Base-by-base conservation (phyloP, 2,113 vertebrate species). In the Triplophysa dalaica region DNA sequence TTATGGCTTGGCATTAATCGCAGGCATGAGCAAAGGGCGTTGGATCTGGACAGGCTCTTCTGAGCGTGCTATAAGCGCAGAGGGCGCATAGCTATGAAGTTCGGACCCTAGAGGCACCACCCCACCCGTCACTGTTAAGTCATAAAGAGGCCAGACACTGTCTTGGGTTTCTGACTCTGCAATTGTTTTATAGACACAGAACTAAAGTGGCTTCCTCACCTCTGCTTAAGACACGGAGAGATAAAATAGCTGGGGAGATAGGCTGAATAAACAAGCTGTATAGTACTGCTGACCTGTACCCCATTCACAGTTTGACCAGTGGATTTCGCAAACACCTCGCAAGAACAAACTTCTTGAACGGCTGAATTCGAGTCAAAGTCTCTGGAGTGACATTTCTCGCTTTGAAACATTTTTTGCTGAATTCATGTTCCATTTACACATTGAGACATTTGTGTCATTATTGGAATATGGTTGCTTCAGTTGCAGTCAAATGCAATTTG, bases 141-240 rank as follows among this genome's bases (percentile, higher is more conserved):
- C 85, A 90, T 92, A 92, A 92, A 92, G 76, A 54, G 61, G 80
- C 79, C 66, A 64, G 26, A 12, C 6, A 19, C 63, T 76, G 24
- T 63, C 56, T 60, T 19, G 78, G 83, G 81, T 68, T 80, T 88
- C 87, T 90, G 84, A 89, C 86, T 82, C 78, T 81, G 88, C 87
- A 89, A 90, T 91, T 91, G 89, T 90, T 92, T 93, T 94, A 93
- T 92, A 91, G 87, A 89, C 92, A 91, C 90, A 87, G 89, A 93
- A 89, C 85, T 93, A 91, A 93, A 94, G 91, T 93, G 92, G 93
- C 80, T 75, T 74, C 89, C 86, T 87, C 87, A 75, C 90, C 86
- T 87, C 87, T 83, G 70, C 62, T 70, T 41, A 17, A 58, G 78
- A 64, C 78, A n/a, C 60, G 43, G 8, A 73, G 60, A 22, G 13